Evolutionary conservation across 2,797 vertebrate species (phyloP), one percentile per base, ranked within the genome.

Genomic region (Anomalospiza imberbis): DNA sequence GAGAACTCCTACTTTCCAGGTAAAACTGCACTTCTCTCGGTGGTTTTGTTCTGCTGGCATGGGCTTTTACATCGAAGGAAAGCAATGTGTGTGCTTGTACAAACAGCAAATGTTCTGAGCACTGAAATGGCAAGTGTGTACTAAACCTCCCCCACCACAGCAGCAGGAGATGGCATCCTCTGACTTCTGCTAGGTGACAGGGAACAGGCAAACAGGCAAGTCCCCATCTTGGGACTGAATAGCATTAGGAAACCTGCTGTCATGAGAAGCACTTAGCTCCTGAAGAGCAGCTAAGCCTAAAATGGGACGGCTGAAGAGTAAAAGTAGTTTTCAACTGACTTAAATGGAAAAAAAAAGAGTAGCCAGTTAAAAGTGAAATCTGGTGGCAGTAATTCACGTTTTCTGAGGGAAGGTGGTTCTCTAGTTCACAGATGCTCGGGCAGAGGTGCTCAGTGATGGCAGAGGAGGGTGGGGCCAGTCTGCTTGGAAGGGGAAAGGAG

Each of bases 1-100:
- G 98, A 98, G 97, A 98, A 98, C 96, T 98, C 98, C 98, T 97
- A 98, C 98, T 98, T 95, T 96, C 77, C 98, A 98, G 98, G 98
- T 98, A 98, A 98, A 97, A 97, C 62, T 84, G 71, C 85, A 85
- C 44, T 96, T 88, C 48, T 89, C 57, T 89, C 0, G 0, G 60
- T 84, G 68, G 17, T 89, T 93, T 90, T 67, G 72, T 95, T 85
- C 83, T 88, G 85, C 65, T 94, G 90, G 96, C 96, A 97, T 91
- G 96, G 85, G 85, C 91, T 92, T 94, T 86, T 81, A 88, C 88
- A 38, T 61, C 0, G 1, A 91, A 94, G 75, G 65, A 88, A 78
- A 76, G 83, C 4, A 13, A 70, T 61, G 55, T 66, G 85, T 28
- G 68, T 91, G 91, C 89, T 91, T 92, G 79, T 84, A 91, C 72